Evolutionary conservation across 1,140 invertebrate genomes (phyloP).

Genomic region (Drosophila insularis): DNA sequence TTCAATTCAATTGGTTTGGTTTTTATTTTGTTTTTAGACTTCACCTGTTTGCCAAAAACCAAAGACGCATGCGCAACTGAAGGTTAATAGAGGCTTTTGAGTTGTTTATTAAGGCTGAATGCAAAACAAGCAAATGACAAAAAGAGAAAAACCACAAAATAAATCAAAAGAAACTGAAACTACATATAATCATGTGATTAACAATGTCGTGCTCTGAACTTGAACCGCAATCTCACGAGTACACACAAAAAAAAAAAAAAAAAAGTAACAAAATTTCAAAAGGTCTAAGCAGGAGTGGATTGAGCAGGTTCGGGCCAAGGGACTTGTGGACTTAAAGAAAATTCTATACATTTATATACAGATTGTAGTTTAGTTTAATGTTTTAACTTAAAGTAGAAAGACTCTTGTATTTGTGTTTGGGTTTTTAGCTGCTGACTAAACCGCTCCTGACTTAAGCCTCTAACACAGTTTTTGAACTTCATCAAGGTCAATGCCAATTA

Average conservation of each 20-base stretch:
- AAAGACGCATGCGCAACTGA: slow-evolving; percentile 59
- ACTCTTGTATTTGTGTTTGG: too few relatives aligned
- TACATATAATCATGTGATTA: slow-evolving; percentile 55
- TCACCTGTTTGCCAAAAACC: slow-evolving; percentile 13
- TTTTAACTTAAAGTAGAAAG: too few relatives aligned
- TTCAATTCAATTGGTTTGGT: slow-evolving; percentile 38
- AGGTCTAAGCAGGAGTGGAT: neutral
- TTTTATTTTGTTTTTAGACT: slow-evolving; percentile 34
- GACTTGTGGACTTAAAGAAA: neutral
- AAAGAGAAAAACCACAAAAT: slow-evolving; percentile 26
- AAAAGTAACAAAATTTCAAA: neutral
- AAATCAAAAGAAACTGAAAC: slow-evolving; percentile 9
- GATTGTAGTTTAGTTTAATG: too few relatives aligned
- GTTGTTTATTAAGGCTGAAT: slow-evolving; percentile 20
- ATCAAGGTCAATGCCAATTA: slow-evolving; percentile 73
- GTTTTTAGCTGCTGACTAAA: neutral
- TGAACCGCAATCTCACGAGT: slow-evolving; percentile 59
- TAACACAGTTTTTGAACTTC: slow-evolving; percentile 64
- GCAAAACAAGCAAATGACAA: slow-evolving; percentile 57
- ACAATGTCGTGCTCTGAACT: slow-evolving; percentile 56
- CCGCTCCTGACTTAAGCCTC: slow-evolving; percentile 11
- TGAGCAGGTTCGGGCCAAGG: neutral
- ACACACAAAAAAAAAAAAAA: slow-evolving; percentile 36
- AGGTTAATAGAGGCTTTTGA: slow-evolving; percentile 49
- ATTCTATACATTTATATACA: too few relatives aligned